phyloP scores from a whole-genome alignment of 2,797 vertebrate species.

The Leucoraja ocellata region DNA sequence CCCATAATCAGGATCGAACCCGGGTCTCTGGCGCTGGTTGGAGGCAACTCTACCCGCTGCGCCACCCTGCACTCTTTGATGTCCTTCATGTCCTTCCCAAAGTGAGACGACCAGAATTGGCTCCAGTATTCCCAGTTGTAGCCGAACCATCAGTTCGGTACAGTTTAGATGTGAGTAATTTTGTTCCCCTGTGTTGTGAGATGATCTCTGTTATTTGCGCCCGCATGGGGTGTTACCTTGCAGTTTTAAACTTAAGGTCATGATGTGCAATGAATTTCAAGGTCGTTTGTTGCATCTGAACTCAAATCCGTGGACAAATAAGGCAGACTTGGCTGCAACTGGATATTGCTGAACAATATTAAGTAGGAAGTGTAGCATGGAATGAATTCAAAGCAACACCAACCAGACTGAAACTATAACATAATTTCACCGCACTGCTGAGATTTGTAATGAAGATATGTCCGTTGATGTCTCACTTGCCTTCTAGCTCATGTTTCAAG shows the following conservation, averaged over 20 bases:
- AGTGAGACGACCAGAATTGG: no score
- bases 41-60: no score
- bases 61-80: no score
- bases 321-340: background rate
- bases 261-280: background rate
- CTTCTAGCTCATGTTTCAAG: background rate
- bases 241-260: background rate
- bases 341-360: background rate
- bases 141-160: no score
- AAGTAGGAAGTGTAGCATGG: background rate
- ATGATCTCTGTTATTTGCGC: background rate
- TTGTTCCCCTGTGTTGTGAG: background rate
- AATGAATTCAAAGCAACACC: background rate
- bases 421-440: background rate
- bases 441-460: background rate
- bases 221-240: background rate
- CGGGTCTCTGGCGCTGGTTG: no score
- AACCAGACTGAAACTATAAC: background rate
- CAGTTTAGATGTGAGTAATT: no score
- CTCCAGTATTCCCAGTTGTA: no score
- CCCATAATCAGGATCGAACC: no score
- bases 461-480: background rate
- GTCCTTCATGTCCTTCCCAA: no score
- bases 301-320: background rate
- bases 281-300: background rate